phyloP scores from a whole-genome alignment of 2,888 invertebrate genomes.

The Perithous albicinctus region DNA sequence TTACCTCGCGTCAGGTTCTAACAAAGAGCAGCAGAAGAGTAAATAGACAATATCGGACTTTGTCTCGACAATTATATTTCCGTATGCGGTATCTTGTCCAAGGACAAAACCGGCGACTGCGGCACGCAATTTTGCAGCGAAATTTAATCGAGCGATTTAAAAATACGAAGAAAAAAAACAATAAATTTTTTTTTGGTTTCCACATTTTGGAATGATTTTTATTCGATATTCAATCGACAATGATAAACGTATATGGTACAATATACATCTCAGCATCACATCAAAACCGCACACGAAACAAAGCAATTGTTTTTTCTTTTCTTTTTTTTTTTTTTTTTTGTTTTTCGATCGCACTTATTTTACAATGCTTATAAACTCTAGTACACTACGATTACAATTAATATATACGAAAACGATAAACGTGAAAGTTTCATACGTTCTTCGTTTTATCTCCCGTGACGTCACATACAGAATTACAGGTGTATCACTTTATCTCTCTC shows the following conservation, averaged over 20 bases:
- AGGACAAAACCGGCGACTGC: constrained; percentile 9
- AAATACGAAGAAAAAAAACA: no score
- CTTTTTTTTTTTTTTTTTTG: background rate
- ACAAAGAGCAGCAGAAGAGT: background rate
- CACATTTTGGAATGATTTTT: constrained; percentile 65
- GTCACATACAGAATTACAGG: constrained; percentile 29
- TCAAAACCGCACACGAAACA: constrained; percentile 42
- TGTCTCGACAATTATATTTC: background rate
- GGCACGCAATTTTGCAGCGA: background rate
- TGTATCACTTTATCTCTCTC: background rate
- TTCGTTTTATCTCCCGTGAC: constrained; percentile 12
- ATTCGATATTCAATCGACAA: constrained; percentile 51
- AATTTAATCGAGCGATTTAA: background rate
- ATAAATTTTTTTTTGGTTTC: constrained; percentile 42
- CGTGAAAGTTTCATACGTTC: background rate
- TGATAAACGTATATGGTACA: constrained; percentile 67
- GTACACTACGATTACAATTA: constrained; percentile 32
- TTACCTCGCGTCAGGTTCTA: no score
- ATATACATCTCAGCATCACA: constrained; percentile 57
- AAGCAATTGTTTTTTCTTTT: constrained; percentile 27
- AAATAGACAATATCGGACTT: constrained; percentile 1
- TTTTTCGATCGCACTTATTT: constrained; percentile 37
- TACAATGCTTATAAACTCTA: constrained; percentile 56
- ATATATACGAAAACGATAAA: constrained; percentile 22
- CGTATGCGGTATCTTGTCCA: background rate